These are phyloP conservation scores for Meteorus cinctellus DNA, from an alignment of 2,888 invertebrate species.

Conservation along the genomic window DNA sequence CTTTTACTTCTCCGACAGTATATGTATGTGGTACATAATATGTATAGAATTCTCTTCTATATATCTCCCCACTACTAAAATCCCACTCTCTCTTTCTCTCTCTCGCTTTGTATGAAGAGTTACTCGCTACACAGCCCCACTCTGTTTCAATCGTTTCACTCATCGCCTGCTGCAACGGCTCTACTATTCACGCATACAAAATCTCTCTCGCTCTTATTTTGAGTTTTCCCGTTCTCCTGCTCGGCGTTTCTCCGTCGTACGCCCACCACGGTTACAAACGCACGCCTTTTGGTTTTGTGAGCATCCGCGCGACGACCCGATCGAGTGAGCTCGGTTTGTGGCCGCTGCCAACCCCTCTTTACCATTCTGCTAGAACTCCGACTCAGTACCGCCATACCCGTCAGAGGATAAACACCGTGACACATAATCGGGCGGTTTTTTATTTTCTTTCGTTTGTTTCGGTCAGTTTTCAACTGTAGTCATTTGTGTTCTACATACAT, in stretches of 20 bases:
- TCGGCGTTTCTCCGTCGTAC: constrained; percentile 62
- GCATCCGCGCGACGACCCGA: constrained; percentile 8
- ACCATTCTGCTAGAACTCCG: constrained; percentile 48
- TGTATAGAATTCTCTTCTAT: not conserved
- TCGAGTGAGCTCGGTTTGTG: not conserved
- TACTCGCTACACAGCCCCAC: constrained; percentile 6
- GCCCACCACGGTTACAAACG: constrained; percentile 54
- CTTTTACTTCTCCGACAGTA: not conserved
- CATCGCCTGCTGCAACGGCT: constrained; percentile 40
- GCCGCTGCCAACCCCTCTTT: constrained; percentile 36
- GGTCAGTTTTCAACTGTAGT: not conserved
- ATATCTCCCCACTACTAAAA: too few relatives aligned
- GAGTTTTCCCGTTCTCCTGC: constrained; percentile 53
- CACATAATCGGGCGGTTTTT: constrained; percentile 36
- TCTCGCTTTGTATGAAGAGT: constrained; percentile 25
- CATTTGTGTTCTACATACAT: not conserved
- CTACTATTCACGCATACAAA: constrained; percentile 40
- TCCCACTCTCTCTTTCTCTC: constrained; percentile 18
- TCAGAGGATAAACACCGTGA: constrained; percentile 69
- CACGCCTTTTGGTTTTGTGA: constrained; percentile 16
- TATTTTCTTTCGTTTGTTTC: not conserved
- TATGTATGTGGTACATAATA: not conserved
- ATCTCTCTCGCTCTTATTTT: constrained; percentile 55
- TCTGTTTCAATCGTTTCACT: constrained; percentile 29
- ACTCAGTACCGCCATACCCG: constrained; percentile 73